Base-by-base conservation (phyloP, 1,140 invertebrate species). In the Mercenaria mercenaria region DNA sequence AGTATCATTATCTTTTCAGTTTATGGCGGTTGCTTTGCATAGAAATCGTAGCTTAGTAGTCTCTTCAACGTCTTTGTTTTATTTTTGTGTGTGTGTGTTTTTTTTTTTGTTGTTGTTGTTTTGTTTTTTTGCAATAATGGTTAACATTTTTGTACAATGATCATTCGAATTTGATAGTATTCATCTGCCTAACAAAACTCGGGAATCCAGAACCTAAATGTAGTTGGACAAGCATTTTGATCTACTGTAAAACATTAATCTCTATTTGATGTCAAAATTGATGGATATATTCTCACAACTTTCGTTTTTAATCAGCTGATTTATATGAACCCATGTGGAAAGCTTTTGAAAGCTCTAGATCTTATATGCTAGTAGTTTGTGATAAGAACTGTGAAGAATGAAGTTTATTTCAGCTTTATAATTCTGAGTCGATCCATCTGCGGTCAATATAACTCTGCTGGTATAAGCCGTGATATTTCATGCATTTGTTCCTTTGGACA, bases 231-330 rank as follows among this genome's bases (percentile, higher is more conserved):
- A 59, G 50, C 15, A 77, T 52, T 77, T 37, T 86, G 84, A 86
- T 86, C 76, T 76, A 43, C 52, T 77, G 50, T 26, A 37, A 61
- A 64, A 47, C 84, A 86, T 86, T 18, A 41, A 86, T 86, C 84
- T 86, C 50, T 10, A 2, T 23, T 13, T 1, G 26, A 26, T 47
- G 69, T 76, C 69, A 77, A 29, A 59, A 18, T 15, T 86, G 84
- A 86, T 86, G 52, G 84, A 86, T 86, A 56, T 86, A 76, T 86
- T 86, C 72, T 61, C 50, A 64, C 23, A 43, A 86, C 84, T 86
- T 86, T 86, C 84, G 37, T 52, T 86, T 86, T 86, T 86, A 86
- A 86, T 86, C 84, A 77, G 84, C 72, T 86, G 84, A 86, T 86
- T 86, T 86, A 86, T 86, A 86, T 34, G 84, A 76, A 86, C 0